Conservation (phyloP, 2,888 invertebrate genomes). For the Nesidiocoris tenuis region DNA sequence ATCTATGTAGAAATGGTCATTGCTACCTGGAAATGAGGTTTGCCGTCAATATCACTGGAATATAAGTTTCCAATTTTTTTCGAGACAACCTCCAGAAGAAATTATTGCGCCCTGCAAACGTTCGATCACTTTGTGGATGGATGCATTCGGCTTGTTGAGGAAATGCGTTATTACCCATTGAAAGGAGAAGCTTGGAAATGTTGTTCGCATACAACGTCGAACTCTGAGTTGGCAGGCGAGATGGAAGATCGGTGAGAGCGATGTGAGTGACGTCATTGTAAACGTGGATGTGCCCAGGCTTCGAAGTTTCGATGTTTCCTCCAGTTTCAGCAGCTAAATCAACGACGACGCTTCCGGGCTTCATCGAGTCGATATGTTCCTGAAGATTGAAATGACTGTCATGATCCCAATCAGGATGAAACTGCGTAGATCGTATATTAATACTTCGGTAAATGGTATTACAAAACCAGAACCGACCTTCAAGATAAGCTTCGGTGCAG, state of each 20-base stretch:
- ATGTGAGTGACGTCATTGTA: constrained; percentile 81
- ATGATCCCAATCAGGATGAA: no score
- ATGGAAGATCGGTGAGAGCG: constrained; percentile 81
- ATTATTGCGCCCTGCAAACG: not conserved
- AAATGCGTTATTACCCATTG: constrained; percentile 70
- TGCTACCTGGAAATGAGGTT: constrained; percentile 64
- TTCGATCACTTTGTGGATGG: not conserved
- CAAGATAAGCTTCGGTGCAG: constrained; percentile 75
- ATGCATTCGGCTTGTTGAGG: no score
- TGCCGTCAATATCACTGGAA: no score
- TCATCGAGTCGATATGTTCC: constrained; percentile 54
- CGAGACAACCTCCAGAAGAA: no score
- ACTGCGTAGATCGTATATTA: no score
- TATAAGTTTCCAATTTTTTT: no score
- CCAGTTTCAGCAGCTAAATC: constrained; percentile 88
- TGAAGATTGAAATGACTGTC: constrained; percentile 38
- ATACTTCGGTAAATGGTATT: no score
- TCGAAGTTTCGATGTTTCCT: constrained; percentile 80
- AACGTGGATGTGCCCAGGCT: constrained; percentile 70
- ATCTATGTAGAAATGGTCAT: constrained; percentile 77
- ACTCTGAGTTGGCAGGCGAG: constrained; percentile 80
- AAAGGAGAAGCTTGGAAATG: constrained; percentile 80
- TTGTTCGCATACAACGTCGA: constrained; percentile 88
- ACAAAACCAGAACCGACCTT: no score
- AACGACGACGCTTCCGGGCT: constrained; percentile 84